Evolutionary conservation across 2,797 vertebrate genomes (phyloP), one percentile per base, ranked within the genome.

Genomic region (Spinus olivaceus): DNA sequence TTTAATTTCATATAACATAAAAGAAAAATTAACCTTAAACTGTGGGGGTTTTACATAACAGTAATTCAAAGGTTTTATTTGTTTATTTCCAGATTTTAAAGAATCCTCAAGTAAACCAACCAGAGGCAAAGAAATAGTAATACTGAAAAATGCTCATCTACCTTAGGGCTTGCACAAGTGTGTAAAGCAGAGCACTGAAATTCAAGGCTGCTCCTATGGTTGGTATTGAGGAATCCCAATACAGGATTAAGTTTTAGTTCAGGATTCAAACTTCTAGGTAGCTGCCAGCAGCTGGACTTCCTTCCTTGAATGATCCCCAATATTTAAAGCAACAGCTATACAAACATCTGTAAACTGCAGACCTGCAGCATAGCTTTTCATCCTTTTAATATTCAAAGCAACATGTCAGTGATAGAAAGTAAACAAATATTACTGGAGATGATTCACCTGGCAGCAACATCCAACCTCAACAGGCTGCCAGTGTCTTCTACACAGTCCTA

Each of bases 1-100:
- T 88, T 91, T 97, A 50, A 82, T 90, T 87, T 97, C 97, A 86
- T 92, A 7, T 8, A 80, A 65, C 4, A 41, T 1, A 39, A 50
- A 82, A 60, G 12, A 80, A 77, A 85, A 70, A 39, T 7, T 53
- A 77, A 54, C 6, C 17, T 51, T 46, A 56, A 86, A 89, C 32
- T 15, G 35, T 30, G 53, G 21, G 32, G 41, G 82, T 46, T 78
- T 71, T 8, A 54, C 28, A 8, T 6, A 59, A 13, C 19, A 49
- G 19, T 49, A 89, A 67, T 22, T 81, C 14, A 61, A 83, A 46
- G 14, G 20, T 56, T 94, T 73, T 16, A 32, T 74, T 83, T 64
- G 14, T n/a, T 89, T 81, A 9, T 33, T 93, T 80, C 39, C 18
- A 69, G 32, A 65, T 23, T 63, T 12, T 2, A 86, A 67, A 64